A percentile compares a stretch with the other conserved stretches of the same genome.
phyloP scores from a whole-genome alignment of 2,113 vertebrate genomes.

The Phrynosoma blainvillii region DNA sequence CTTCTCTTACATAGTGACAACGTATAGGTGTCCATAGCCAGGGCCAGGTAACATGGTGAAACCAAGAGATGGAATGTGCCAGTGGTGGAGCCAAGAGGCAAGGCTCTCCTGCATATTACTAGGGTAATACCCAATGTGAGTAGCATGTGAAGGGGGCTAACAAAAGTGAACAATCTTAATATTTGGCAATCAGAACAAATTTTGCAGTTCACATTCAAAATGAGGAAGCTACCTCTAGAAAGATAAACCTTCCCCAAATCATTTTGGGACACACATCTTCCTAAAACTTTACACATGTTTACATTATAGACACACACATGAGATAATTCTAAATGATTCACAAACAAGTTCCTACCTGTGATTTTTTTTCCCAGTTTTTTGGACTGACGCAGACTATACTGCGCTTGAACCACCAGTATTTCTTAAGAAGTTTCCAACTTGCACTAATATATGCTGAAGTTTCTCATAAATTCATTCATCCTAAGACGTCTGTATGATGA shows the following conservation, averaged over 20 bases:
- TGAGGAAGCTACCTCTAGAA: conserved; percentile 31
- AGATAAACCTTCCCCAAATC: conserved; percentile 47
- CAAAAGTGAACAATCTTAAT: conserved; percentile 54
- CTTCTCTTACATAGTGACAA: not conserved
- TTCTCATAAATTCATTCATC: not conserved
- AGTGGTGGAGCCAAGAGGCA: not conserved
- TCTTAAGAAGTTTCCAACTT: not conserved
- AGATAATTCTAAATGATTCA: conserved; percentile 6
- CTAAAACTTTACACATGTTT: conserved; percentile 47
- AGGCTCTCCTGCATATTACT: no score
- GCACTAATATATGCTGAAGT: not conserved
- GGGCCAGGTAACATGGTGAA: not conserved
- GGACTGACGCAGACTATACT: not conserved
- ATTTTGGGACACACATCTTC: conserved; percentile 51
- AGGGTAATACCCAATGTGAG: not conserved
- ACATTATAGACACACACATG: conserved; percentile 9
- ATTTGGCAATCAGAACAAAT: conserved; percentile 51
- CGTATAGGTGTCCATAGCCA: no score
- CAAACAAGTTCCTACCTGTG: not conserved
- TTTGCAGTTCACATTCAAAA: conserved; percentile 40
- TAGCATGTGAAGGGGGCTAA: not conserved
- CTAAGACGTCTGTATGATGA: not conserved
- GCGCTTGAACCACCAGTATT: not conserved
- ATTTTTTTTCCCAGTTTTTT: not conserved
- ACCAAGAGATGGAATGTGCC: no score